A percentile compares a stretch with the other conserved stretches of the same genome.
Conservation (phyloP, 2,888 invertebrate genomes). For the Disparrhopalites patrizii region DNA sequence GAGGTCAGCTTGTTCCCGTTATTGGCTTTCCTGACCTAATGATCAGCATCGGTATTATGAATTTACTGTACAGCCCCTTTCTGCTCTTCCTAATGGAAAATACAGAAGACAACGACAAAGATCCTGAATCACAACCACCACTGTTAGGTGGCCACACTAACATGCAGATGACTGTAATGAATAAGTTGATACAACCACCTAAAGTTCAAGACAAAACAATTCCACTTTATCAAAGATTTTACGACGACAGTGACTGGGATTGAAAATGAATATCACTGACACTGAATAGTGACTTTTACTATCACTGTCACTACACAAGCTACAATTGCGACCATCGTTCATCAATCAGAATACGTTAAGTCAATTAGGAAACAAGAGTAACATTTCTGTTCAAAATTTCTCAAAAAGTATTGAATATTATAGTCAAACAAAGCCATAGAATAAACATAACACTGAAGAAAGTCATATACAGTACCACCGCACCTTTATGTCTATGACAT, state of each 20-base stretch:
- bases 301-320: neutral
- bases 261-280: neutral
- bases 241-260: slow-evolving; percentile 38
- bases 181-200: slow-evolving; percentile 27
- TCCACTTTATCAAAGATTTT: slow-evolving; percentile 38
- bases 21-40: slow-evolving; percentile 72
- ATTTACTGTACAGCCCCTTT: slow-evolving; percentile 66
- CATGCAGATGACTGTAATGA: slow-evolving; percentile 24
- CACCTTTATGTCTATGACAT: too few species aligned
- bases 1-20: slow-evolving; percentile 65
- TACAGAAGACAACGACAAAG: neutral
- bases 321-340: neutral
- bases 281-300: neutral
- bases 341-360: too few species aligned
- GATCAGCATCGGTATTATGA: slow-evolving; percentile 65
- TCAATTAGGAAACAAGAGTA: too few species aligned
- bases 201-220: slow-evolving; percentile 7
- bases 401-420: too few species aligned
- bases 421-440: too few species aligned
- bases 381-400: too few species aligned
- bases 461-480: too few species aligned
- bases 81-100: slow-evolving; percentile 53
- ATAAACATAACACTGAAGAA: too few species aligned
- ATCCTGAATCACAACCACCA: neutral
- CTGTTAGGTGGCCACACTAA: slow-evolving; percentile 7